Conservation (phyloP, 2,797 vertebrate species). For the Monodelphis domestica region DNA sequence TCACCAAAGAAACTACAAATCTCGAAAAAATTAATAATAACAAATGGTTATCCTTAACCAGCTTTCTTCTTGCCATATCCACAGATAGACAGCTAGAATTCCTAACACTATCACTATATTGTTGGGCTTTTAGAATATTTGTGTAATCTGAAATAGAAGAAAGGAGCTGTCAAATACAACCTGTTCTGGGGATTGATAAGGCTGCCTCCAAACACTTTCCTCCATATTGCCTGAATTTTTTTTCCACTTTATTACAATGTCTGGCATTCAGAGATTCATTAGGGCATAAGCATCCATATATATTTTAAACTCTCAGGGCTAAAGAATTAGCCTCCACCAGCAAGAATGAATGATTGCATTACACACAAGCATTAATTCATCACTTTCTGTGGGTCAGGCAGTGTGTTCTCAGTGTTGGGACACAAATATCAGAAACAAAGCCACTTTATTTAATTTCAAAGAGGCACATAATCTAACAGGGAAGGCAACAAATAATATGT, state of each 20-base stretch:
- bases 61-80: not conserved
- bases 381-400: not conserved
- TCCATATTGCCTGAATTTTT: not conserved
- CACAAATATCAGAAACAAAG: not conserved
- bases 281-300: not conserved
- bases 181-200: conserved; percentile 16
- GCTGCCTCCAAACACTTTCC: not conserved
- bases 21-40: not conserved
- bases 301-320: not conserved
- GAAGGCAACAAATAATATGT: not conserved
- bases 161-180: not conserved
- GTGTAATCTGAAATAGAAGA: not conserved
- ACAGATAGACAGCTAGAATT: conserved; percentile 14
- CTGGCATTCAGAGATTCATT: conserved; percentile 3
- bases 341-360: not conserved
- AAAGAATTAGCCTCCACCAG: not conserved
- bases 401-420: not conserved
- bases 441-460: not conserved
- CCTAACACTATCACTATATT: conserved; percentile 10
- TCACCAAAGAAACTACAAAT: not conserved
- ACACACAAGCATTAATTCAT: not conserved
- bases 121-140: conserved; percentile 16
- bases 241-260: conserved; percentile 4
- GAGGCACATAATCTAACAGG: not conserved
- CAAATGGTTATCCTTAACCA: not conserved